phyloP scores from a whole-genome alignment of 2,888 invertebrate genomes.

The Melinaea marsaeus region DNA sequence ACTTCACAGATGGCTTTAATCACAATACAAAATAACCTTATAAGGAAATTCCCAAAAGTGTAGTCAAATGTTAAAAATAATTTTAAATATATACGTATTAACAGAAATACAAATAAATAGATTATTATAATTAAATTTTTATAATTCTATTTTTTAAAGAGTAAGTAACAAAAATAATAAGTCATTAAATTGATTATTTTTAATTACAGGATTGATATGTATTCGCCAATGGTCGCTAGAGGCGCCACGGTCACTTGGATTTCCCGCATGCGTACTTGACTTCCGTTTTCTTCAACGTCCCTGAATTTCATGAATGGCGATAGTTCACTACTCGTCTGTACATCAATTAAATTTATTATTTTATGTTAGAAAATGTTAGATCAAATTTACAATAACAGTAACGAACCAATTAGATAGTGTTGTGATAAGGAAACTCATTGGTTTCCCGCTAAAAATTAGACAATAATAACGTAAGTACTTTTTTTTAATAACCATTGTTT shows the following conservation, averaged over 20 bases:
- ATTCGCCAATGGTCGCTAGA: conserved; percentile 32
- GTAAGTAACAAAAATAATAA: not conserved
- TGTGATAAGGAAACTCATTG: conserved; percentile 44
- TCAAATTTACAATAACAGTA: conserved; percentile 53
- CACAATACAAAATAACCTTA: no score
- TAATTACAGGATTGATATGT: conserved; percentile 10
- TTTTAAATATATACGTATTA: no score
- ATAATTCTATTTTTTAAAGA: not conserved
- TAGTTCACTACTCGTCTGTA: conserved; percentile 59
- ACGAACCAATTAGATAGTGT: conserved; percentile 70
- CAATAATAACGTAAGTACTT: conserved; percentile 62
- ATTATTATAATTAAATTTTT: not conserved
- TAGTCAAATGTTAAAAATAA: no score
- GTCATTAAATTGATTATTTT: not conserved
- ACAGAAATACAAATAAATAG: no score
- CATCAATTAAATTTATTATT: conserved; percentile 59
- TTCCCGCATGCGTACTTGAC: conserved; percentile 63
- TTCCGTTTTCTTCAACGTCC: conserved; percentile 57
- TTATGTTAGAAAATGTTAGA: conserved; percentile 67
- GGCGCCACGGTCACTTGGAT: conserved; percentile 37
- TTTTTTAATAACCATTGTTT: conserved; percentile 10
- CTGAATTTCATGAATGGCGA: conserved; percentile 71
- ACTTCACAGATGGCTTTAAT: no score
- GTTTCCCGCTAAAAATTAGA: conserved; percentile 55
- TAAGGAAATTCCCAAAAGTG: no score